Conservation (phyloP, 1,140 invertebrate genomes). For the Venturia canescens region DNA sequence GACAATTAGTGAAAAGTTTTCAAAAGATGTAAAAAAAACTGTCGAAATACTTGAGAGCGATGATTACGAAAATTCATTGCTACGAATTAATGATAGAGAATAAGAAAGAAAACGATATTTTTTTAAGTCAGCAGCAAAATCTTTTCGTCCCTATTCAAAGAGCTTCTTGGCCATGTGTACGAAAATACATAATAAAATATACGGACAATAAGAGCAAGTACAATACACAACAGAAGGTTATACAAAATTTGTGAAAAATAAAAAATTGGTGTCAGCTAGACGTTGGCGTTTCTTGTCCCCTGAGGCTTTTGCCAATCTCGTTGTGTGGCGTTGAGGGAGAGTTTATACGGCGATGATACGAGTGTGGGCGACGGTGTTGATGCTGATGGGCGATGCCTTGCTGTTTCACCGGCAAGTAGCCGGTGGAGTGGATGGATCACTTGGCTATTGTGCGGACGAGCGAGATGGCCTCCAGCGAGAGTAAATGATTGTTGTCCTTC, state of each 20-base stretch:
- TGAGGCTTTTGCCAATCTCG: slow-evolving; percentile 29
- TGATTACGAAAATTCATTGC: too few species aligned
- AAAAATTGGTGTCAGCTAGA: slow-evolving; percentile 21
- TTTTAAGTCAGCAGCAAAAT: too few species aligned
- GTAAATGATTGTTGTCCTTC: slow-evolving; percentile 72
- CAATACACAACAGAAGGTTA: slow-evolving; percentile 2
- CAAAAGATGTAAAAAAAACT: too few species aligned
- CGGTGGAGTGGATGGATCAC: slow-evolving; percentile 73
- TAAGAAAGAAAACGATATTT: too few species aligned
- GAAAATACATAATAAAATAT: too few species aligned
- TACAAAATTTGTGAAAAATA: slow-evolving; percentile 2
- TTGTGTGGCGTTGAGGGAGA: slow-evolving; percentile 5
- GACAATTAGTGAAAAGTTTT: too few species aligned
- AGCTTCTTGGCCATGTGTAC: too few species aligned
- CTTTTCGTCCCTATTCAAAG: too few species aligned
- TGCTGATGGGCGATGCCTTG: slow-evolving; percentile 50
- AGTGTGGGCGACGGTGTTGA: slow-evolving; percentile 27
- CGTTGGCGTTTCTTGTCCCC: not conserved
- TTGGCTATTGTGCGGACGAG: slow-evolving; percentile 71
- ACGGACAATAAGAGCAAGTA: not conserved
- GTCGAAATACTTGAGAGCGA: too few species aligned
- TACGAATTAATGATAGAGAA: too few species aligned
- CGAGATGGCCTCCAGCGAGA: slow-evolving; percentile 73
- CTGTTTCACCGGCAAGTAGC: slow-evolving; percentile 74
- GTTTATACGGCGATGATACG: not conserved